phyloP scores from a whole-genome alignment of 2,888 invertebrate species.

The Torymus aiolomorphi region DNA sequence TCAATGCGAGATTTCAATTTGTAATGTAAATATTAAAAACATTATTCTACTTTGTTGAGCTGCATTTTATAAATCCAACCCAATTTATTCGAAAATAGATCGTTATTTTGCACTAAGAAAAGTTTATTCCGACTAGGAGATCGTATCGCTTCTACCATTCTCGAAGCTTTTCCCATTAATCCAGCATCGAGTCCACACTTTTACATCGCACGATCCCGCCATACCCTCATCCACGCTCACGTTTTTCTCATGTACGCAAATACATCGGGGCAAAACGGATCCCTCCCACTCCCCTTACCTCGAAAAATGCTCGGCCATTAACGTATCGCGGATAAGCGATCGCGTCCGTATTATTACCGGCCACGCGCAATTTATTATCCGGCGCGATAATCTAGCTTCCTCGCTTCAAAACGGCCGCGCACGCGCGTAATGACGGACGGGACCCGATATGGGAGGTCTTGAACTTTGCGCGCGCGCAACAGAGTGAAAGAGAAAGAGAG shows the following conservation, averaged over 20 bases:
- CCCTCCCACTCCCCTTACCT: neutral
- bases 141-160: no score
- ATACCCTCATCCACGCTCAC: neutral
- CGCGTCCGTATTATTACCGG: constrained; percentile 6
- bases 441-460: constrained; percentile 42
- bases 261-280: constrained; percentile 21
- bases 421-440: constrained; percentile 6
- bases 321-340: constrained; percentile 16
- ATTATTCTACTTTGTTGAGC: no score
- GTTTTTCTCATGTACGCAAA: constrained; percentile 17
- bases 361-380: constrained; percentile 40
- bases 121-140: no score
- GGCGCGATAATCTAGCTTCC: constrained; percentile 50
- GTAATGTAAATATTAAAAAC: no score
- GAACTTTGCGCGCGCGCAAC: constrained; percentile 10
- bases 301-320: constrained; percentile 6
- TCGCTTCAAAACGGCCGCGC: constrained; percentile 18
- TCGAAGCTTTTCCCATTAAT: neutral
- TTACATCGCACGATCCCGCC: no score
- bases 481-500: no score
- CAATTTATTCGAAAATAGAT: no score
- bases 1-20: no score
- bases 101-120: no score
- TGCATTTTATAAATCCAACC: no score
- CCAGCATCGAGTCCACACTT: neutral